A percentile compares a stretch with the other conserved stretches of the same genome.
phyloP scores from a whole-genome alignment of 2,797 vertebrate species.

The Propithecus perrieri region DNA sequence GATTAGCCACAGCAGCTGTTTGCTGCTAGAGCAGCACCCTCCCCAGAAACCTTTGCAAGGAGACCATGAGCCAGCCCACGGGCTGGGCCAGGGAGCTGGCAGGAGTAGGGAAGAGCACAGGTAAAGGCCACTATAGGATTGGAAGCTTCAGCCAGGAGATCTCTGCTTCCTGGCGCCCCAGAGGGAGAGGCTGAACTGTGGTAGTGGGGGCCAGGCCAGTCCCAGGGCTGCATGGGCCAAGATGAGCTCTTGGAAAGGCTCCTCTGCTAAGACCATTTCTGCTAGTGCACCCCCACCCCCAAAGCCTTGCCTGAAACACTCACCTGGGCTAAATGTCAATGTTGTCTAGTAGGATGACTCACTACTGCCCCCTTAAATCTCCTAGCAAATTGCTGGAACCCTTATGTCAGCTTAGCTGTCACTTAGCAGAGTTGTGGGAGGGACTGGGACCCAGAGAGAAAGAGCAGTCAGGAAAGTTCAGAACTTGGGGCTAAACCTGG shows the following conservation, averaged over 20 bases:
- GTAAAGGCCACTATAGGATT: neutral
- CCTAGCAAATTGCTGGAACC: neutral
- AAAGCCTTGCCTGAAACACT: neutral
- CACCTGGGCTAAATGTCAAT: neutral
- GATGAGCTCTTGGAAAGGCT: neutral
- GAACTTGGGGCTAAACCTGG: neutral
- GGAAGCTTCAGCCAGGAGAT: neutral
- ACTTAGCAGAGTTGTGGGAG: neutral
- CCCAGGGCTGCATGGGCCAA: neutral
- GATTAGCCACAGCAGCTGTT: slow-evolving; percentile 79
- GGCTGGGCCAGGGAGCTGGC: neutral
- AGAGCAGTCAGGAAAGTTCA: neutral
- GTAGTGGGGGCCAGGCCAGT: neutral
- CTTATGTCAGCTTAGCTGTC: accelerated
- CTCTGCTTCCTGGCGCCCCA: neutral
- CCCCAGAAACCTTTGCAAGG: neutral
- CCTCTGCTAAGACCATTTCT: neutral
- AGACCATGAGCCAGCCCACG: neutral
- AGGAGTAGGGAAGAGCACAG: neutral
- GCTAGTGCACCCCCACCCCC: neutral
- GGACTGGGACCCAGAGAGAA: accelerated
- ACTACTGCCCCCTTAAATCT: neutral
- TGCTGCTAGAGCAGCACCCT: neutral
- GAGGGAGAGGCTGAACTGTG: neutral
- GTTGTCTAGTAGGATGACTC: neutral